A percentile compares a stretch with the other conserved stretches of the same genome.
phyloP scores from a whole-genome alignment of 1,140 invertebrate species.

The Bombus pyrosoma region DNA sequence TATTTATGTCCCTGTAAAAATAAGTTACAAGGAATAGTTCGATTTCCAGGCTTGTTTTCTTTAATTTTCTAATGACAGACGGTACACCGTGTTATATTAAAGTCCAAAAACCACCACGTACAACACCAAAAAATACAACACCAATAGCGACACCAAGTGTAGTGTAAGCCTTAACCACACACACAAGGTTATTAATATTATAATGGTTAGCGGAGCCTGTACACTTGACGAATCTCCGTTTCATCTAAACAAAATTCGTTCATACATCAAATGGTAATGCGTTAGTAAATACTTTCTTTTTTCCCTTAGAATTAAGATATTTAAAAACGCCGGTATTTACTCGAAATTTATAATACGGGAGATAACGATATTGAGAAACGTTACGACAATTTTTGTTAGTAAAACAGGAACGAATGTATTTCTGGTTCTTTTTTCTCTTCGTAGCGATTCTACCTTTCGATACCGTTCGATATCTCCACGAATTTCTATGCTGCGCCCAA shows the following conservation, averaged over 20 bases:
- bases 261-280: conserved; percentile 3
- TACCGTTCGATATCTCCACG: background rate
- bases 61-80: conserved; percentile 46
- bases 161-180: conserved; percentile 82
- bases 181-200: conserved; percentile 80
- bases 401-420: background rate
- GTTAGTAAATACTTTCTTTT: conserved; percentile 12
- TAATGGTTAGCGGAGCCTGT: conserved; percentile 73
- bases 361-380: background rate
- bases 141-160: conserved; percentile 83
- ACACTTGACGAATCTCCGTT: conserved; percentile 49
- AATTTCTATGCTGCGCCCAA: conserved; percentile 44
- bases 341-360: background rate
- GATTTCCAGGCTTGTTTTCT: background rate
- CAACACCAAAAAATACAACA: conserved; percentile 82
- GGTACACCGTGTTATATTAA: conserved; percentile 75
- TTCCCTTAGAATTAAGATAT: background rate
- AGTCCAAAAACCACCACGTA: conserved; percentile 75
- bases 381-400: background rate
- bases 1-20: background rate
- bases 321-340: background rate
- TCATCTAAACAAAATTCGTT: conserved; percentile 17
- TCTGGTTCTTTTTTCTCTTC: background rate
- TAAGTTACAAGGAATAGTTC: background rate
- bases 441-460: background rate